Base-by-base conservation (phyloP, 2,888 invertebrate species). In the Temnothorax unifasciatus region DNA sequence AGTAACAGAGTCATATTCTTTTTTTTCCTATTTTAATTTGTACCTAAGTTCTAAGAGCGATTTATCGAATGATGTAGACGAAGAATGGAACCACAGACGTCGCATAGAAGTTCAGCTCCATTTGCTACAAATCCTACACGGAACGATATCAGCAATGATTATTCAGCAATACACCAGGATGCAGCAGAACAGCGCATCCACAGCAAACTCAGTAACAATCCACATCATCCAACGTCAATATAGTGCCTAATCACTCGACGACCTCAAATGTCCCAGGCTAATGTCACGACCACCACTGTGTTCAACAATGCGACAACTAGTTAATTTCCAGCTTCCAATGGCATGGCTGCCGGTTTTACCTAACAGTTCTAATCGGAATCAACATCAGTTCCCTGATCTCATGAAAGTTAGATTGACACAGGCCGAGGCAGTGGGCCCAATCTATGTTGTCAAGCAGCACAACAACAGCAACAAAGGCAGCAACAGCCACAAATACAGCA, bases 241-340 rank as follows among this genome's bases (percentile, higher is more conserved):
- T 96, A 93, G 95, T 96, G 71, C 95, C 96, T 88, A 96, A 96
- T 94, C 96, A 86, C 96, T 97, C 92, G 93, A 3, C 94, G 94
- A 75, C 92, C 93, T 99, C 90, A 96, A 95, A 96, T 96, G 92
- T 96, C 96, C 47, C 96, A 96, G 81, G 96, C 96, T 90, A 95
- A 95, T 89, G 95, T 96, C 88, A 95, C 96, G 66, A 95, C 96
- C 66, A 94, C 95, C 66, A 94, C 95, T 47, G 93, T 96, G 95
- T 95, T 95, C 15, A 77, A 77, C 4, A 77, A 69, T 94, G 91
- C 95, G 94, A 92, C 96, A 96, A 95, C 95, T 94, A 95, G 95
- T 94, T 96, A 96, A 92, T 95, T 99, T 88, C 93, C 94, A 89
- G 96, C 96, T 90, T 96, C 96, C 77, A 97, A 97, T 93, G 97